Conservation (phyloP, 2,797 vertebrate genomes). For the Falco rusticolus region DNA sequence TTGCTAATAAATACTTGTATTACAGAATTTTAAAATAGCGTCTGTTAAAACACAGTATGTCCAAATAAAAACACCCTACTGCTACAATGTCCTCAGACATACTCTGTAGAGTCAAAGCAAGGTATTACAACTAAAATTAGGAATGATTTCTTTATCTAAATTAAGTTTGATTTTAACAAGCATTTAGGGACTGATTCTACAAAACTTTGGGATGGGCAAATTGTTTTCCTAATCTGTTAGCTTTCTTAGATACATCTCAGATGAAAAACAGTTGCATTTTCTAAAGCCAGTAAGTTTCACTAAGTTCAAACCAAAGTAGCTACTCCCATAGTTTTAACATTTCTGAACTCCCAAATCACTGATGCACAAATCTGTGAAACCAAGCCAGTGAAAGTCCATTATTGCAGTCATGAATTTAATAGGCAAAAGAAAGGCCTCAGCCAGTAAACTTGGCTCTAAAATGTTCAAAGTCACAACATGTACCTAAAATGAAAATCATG, state of each 20-base stretch:
- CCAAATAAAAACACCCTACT: not conserved
- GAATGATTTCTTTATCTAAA: not conserved
- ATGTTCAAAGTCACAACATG: not conserved
- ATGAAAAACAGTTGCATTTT: not conserved
- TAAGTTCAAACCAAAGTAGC: not conserved
- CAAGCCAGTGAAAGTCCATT: not conserved
- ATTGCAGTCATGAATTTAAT: not conserved
- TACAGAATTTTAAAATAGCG: not conserved
- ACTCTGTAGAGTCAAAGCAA: not conserved
- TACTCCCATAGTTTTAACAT: not conserved
- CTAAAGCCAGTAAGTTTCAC: not conserved
- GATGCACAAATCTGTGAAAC: not conserved
- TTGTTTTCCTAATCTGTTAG: not conserved
- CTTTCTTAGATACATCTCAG: not conserved
- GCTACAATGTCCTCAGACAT: not conserved
- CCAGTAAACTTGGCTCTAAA: not conserved
- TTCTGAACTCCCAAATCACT: not conserved
- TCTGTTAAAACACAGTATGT: not conserved
- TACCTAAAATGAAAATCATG: not conserved
- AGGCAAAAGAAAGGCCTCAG: not conserved
- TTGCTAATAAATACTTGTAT: not conserved
- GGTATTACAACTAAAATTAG: not conserved
- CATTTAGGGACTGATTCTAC: not conserved
- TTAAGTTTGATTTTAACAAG: not conserved
- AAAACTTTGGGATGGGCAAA: not conserved